These are phyloP conservation scores for Drosophila rubida DNA, from an alignment of 2,888 invertebrate species.

Conservation along the genomic window DNA sequence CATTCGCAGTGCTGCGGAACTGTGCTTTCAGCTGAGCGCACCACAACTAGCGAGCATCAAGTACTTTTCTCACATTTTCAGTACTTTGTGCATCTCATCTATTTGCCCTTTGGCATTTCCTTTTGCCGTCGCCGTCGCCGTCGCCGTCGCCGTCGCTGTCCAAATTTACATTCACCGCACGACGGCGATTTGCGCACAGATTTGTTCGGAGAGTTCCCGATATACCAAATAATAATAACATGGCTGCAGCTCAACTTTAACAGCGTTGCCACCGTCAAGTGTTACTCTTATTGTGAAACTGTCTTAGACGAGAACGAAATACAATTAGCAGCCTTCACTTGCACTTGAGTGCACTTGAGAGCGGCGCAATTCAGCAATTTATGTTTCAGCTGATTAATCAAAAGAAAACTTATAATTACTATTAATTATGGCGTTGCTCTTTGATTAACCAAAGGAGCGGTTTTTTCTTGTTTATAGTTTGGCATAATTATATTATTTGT, in stretches of 20 bases:
- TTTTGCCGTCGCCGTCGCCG: slow-evolving; percentile 20
- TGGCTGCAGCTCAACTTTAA: neutral
- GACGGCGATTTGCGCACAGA: slow-evolving; percentile 26
- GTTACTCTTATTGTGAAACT: too few relatives aligned
- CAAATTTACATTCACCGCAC: slow-evolving; percentile 37
- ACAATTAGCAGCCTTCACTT: too few relatives aligned
- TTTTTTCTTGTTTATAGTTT: too few relatives aligned
- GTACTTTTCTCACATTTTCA: slow-evolving; percentile 40
- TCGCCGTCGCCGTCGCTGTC: neutral
- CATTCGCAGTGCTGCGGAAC: neutral
- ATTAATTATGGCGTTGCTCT: too few relatives aligned
- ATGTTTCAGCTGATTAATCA: too few relatives aligned
- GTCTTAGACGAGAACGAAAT: too few relatives aligned
- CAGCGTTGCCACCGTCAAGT: too few relatives aligned
- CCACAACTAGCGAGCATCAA: slow-evolving; percentile 15
- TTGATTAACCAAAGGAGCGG: too few relatives aligned
- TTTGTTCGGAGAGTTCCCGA: slow-evolving; percentile 16
- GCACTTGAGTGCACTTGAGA: too few relatives aligned
- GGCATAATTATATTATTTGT: too few relatives aligned
- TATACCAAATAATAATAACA: slow-evolving; percentile 4
- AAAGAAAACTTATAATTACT: neutral
- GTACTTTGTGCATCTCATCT: slow-evolving; percentile 39
- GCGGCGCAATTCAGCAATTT: too few relatives aligned
- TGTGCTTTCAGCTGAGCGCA: neutral
- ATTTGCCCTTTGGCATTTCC: slow-evolving; percentile 44